Evolutionary conservation across 1,140 invertebrate genomes (phyloP), one percentile per base, ranked within the genome.

Genomic region (Heterodera carotae): DNA sequence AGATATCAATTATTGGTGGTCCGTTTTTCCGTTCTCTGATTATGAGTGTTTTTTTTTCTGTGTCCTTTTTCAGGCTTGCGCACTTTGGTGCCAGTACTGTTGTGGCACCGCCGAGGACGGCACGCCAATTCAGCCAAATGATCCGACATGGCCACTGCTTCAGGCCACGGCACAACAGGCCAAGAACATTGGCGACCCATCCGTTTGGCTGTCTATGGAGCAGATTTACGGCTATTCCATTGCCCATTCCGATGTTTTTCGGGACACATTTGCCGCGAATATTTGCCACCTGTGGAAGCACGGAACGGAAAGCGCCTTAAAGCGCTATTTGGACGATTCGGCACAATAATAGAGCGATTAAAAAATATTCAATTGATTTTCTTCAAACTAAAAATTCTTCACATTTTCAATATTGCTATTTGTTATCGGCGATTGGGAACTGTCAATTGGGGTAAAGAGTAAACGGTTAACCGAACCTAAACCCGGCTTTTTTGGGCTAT

Each of bases 131-230:
- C n/a, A 31, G 27, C 62, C 62, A 34, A 66, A 66, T 34, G 62
- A 66, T 5, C 27, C 62, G 12, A 22, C 27, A 10, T 66, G 62
- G 62, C 27, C 62, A 22, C 62, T 29, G 29, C 62, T 66, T 29
- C 12, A 29, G 10, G 62, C 27, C 29, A 29, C 12, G 0, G 62
- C 62, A 12, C 29, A 18, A 1, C 33, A 0, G 0, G 62, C 62
- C 29, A 27, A 22, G 62, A 2, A 66, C 27, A 15, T 1, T 6
- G 22, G 22, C 22, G 18, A 56, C 10, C 62, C 62, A 22, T 22
- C 33, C 62, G 62, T 66, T 33, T 66, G 62, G 62, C 62, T 66
- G 62, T 29, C 27, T 2, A 66, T 66, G 62, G 62, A 66, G 29
- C 29, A 66, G 8, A 34, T 66, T 34, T 66, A 66, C 29, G 62